phyloP scores from a whole-genome alignment of 2,113 vertebrate genomes.

The Colistium nudipinnis region DNA sequence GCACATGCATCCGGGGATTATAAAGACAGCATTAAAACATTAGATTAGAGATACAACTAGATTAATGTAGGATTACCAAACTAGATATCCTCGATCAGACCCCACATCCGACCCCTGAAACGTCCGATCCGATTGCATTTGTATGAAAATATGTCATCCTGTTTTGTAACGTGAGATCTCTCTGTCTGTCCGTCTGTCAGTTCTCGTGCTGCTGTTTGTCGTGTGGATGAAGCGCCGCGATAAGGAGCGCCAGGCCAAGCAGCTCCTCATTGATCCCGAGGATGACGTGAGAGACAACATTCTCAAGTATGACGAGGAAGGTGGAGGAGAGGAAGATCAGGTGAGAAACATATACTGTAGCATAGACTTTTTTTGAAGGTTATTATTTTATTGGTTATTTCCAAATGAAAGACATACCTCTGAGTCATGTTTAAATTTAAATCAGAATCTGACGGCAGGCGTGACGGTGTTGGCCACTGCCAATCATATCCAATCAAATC shows the following conservation, averaged over 20 bases:
- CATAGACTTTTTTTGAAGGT: background rate
- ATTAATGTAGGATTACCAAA: slow-evolving; percentile 71
- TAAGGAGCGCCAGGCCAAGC: slow-evolving; percentile 95
- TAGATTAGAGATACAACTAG: slow-evolving; percentile 60
- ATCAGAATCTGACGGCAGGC: slow-evolving; percentile 10
- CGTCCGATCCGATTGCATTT: slow-evolving; percentile 63
- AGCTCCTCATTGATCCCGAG: slow-evolving; percentile 95
- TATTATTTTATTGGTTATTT: background rate
- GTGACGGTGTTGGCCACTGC: background rate
- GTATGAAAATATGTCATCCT: slow-evolving; percentile 63
- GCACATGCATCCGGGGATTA: slow-evolving; percentile 53
- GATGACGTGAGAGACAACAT: slow-evolving; percentile 97
- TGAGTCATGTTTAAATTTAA: slow-evolving; percentile 8
- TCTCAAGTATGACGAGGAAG: slow-evolving; percentile 98
- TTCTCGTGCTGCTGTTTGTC: slow-evolving; percentile 94
- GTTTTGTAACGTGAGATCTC: slow-evolving; percentile 42
- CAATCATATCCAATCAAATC: background rate
- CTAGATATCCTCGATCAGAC: slow-evolving; percentile 62
- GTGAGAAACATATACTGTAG: slow-evolving; percentile 71
- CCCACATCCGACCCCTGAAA: slow-evolving; percentile 51
- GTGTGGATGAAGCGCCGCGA: slow-evolving; percentile 98
- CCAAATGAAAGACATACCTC: background rate
- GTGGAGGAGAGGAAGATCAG: slow-evolving; percentile 98
- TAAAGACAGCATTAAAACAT: slow-evolving; percentile 56
- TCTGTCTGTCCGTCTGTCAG: slow-evolving; percentile 68